These are phyloP conservation scores for Tapirus indicus DNA, from an alignment of 2,797 vertebrate genomes.

Conservation along the genomic window DNA sequence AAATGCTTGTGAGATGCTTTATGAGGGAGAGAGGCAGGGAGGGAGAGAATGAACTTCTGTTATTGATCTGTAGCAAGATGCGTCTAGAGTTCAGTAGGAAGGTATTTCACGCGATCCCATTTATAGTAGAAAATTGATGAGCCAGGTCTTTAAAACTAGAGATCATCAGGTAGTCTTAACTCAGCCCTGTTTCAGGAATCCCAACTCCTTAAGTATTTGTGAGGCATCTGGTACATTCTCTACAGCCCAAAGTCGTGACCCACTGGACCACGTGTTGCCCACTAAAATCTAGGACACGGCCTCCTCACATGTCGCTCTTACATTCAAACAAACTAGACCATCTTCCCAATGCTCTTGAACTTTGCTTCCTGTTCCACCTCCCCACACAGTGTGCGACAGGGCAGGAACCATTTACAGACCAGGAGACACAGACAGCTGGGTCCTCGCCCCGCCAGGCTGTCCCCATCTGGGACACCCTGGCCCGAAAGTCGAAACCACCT, in stretches of 20 bases:
- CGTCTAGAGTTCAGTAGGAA: not conserved
- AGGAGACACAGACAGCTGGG: not conserved
- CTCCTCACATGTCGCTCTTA: not conserved
- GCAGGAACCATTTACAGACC: accelerated
- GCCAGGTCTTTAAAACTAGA: not conserved
- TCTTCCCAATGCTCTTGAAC: not conserved
- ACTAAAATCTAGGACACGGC: not conserved
- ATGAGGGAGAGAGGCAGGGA: accelerated
- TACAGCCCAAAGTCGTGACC: accelerated
- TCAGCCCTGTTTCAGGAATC: not conserved
- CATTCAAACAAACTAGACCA: not conserved
- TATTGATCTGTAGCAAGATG: no score
- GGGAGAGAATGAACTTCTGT: not conserved
- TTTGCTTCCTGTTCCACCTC: accelerated
- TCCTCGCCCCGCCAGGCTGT: accelerated
- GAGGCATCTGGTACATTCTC: not conserved
- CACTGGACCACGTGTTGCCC: not conserved
- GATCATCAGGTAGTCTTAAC: not conserved
- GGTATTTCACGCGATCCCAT: accelerated
- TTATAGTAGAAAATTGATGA: not conserved
- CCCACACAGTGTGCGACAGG: accelerated
- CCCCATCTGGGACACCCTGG: not conserved
- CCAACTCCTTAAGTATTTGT: accelerated
- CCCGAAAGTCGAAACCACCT: not conserved
- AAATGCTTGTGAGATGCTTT: not conserved